These are phyloP conservation scores for Drosophila leontia DNA, from an alignment of 1,140 invertebrate species.

Conservation along the genomic window DNA sequence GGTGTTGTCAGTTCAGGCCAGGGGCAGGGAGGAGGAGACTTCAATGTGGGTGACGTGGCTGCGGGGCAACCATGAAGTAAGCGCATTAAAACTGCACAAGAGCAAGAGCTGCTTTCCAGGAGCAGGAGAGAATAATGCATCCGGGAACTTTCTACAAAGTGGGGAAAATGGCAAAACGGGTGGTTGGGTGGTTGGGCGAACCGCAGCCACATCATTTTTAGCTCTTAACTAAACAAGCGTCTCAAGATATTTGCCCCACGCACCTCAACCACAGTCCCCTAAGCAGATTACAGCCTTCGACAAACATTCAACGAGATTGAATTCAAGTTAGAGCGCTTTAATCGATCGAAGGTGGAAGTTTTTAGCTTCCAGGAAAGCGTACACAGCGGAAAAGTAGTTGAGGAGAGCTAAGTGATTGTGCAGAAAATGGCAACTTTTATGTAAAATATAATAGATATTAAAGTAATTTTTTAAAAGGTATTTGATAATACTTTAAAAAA, in stretches of 20 bases:
- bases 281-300: slow-evolving; percentile 47
- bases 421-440: not conserved
- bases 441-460: not conserved
- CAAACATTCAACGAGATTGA: slow-evolving; percentile 46
- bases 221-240: slow-evolving; percentile 54
- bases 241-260: slow-evolving; percentile 42
- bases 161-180: not conserved
- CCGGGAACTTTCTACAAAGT: not conserved
- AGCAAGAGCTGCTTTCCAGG: slow-evolving; percentile 57
- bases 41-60: slow-evolving; percentile 2
- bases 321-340: slow-evolving; percentile 18
- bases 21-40: not conserved
- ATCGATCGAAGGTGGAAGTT: slow-evolving; percentile 14
- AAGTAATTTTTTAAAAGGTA: not conserved
- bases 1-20: not conserved
- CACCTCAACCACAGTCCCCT: slow-evolving; percentile 41
- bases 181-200: slow-evolving; percentile 2
- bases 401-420: too few relatives aligned
- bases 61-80: slow-evolving; percentile 30
- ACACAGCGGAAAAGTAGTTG: not conserved
- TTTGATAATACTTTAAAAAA: not conserved
- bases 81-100: slow-evolving; percentile 57
- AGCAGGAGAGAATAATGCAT: slow-evolving; percentile 30
- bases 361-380: not conserved
- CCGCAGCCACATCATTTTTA: slow-evolving; percentile 53